Evolutionary conservation across 2,888 invertebrate species (phyloP).

Genomic region (Cerastis leucographa): DNA sequence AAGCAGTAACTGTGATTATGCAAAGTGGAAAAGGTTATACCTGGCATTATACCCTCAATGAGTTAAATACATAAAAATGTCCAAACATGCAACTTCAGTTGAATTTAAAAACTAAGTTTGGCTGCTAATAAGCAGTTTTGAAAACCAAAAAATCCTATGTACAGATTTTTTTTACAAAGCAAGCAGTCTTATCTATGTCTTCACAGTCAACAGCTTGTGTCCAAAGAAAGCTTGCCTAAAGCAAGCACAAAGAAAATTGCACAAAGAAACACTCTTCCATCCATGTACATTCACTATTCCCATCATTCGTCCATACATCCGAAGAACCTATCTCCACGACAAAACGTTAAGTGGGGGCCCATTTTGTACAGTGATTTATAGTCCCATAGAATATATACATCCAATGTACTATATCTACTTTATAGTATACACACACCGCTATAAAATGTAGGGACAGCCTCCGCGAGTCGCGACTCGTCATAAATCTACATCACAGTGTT

Average conservation of each 20-base stretch:
- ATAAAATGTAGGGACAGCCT: constrained; percentile 68
- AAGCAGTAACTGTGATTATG: constrained; percentile 31
- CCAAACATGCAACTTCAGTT: background rate
- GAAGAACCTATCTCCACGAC: constrained; percentile 32
- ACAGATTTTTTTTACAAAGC: background rate
- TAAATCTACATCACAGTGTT: constrained; percentile 73
- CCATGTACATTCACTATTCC: constrained; percentile 11
- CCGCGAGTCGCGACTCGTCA: constrained; percentile 65
- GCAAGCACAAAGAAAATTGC: background rate
- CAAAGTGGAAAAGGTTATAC: constrained; percentile 21
- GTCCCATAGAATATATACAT: constrained; percentile 58
- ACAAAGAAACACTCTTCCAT: background rate
- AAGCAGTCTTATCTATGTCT: background rate
- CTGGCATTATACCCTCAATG: background rate
- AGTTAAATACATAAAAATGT: background rate
- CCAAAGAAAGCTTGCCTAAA: background rate
- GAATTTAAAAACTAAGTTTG: background rate
- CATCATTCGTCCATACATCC: constrained; percentile 15
- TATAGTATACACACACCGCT: constrained; percentile 30
- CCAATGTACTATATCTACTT: constrained; percentile 50
- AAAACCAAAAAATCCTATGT: background rate
- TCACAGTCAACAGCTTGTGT: background rate
- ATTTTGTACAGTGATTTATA: constrained; percentile 60
- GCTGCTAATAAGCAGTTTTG: background rate
- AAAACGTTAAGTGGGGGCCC: constrained; percentile 54